Base-by-base conservation (phyloP, 2,797 vertebrate species). In the Netta rufina region DNA sequence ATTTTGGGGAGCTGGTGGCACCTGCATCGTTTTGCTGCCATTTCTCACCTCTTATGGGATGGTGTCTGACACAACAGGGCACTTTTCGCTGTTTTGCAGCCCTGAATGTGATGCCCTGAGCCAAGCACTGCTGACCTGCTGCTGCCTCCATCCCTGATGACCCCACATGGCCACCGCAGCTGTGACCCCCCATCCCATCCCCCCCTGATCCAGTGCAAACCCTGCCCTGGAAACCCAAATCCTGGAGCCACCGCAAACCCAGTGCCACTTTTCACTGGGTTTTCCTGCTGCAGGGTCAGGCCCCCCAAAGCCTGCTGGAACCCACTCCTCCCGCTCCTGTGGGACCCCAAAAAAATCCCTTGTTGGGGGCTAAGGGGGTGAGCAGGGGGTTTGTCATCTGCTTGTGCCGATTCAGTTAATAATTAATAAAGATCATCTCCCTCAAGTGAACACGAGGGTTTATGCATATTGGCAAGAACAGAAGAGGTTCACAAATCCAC, bases 21-120 rank as follows among this genome's bases (percentile, higher is more conserved):
- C 72, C 69, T 51, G 51, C 20, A 28, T 24, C 62, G 5, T 43
- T 77, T 10, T 56, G 38, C 76, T 74, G 65, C 27, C 76, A 43
- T 36, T 78, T 81, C 39, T 64, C 80, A 92, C 84, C 53, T 88
- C 75, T 75, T 1, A 0, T 0, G 15, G 66, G 66, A 47, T 3
- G 10, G 28, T 10, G 32, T 38, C 16, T 56, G 81, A 36, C 13
- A 11, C 30, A 56, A 32, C 17, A 32, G 54, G 54, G 30, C 30
- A 19, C 8, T 45, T 41, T 16, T 11, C 27, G 20, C 58, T 2
- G 3, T 39, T 64, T 65, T n/a, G 39, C 74, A 47, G 6, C 58
- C 11, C 71, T 36, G 28, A 74, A 61, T 0, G 2, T 0, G 7
- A 57, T 32, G 78, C 41, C 39, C 28, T 0, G 0, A 27, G 45